phyloP scores from a whole-genome alignment of 2,113 vertebrate species.

The Salvator merianae region DNA sequence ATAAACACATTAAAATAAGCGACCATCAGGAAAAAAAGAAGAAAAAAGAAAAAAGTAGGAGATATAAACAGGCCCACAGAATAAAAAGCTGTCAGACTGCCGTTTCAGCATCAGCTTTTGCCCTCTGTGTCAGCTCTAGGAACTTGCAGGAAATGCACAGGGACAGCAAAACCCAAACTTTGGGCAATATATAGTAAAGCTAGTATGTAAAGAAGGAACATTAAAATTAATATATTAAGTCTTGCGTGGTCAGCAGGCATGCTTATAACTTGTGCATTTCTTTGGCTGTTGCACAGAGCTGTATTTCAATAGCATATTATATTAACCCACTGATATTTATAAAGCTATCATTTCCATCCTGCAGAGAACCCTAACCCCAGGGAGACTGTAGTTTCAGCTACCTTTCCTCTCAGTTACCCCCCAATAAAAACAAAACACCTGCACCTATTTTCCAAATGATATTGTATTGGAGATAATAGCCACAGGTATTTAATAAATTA shows the following conservation, averaged over 20 bases:
- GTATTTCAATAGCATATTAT: constrained; percentile 1
- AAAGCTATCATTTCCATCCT: not conserved
- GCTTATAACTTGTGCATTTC: constrained; percentile 19
- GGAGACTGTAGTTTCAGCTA: constrained; percentile 43
- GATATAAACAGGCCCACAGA: constrained; percentile 55
- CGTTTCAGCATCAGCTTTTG: constrained; percentile 55
- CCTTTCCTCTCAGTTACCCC: constrained; percentile 32
- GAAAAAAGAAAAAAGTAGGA: constrained; percentile 22
- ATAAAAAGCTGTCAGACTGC: constrained; percentile 52
- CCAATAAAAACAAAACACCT: not conserved
- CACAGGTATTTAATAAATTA: not conserved
- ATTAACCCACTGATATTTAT: constrained; percentile 23
- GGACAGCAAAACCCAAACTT: not conserved
- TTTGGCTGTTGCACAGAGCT: not conserved
- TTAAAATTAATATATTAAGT: constrained; percentile 13
- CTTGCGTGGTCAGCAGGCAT: constrained; percentile 30
- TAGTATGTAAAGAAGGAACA: constrained; percentile 18
- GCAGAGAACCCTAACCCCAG: constrained; percentile 16
- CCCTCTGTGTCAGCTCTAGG: constrained; percentile 45
- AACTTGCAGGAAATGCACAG: constrained; percentile 53
- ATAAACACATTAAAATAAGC: constrained; percentile 81
- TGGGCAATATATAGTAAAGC: constrained; percentile 12
- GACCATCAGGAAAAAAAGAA: constrained; percentile 62
- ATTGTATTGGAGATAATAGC: not conserved
- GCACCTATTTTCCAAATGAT: constrained; percentile 35